Base-by-base conservation (phyloP, 2,797 vertebrate species). In the Brotogeris chrysoptera region DNA sequence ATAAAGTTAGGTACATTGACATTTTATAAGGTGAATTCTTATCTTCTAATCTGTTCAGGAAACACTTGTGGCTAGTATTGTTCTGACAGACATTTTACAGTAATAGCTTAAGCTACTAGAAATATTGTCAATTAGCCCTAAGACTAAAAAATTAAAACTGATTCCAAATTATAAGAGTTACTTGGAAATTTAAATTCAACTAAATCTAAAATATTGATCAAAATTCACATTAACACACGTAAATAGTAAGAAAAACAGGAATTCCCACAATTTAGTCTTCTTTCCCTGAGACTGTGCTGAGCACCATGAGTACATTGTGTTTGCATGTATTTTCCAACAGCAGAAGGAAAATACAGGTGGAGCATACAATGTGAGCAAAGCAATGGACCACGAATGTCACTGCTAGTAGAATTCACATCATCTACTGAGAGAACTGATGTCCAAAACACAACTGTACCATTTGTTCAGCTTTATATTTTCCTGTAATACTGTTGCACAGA, bases 281-380 rank as follows among this genome's bases (percentile, higher is more conserved):
- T 38, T 86, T 60, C 55, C 59, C 44, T 16, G 8, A 34, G 19
- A 13, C 2, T 46, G 28, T 44, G 44, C 34, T 1, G 7, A 60
- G 39, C 20, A 36, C 44, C 6, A 1, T 1, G 10, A 83, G n/a
- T 13, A 43, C 36, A 17, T 3, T 27, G 36, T 21, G 64, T 61
- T 0, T 50, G 59, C 11, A 27, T 5, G 10, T 49, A 38, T 66
- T 30, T 83, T 52, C 32, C 39, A 63, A 19, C 16, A 88, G 36
- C 28, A 79, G 27, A 64, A 64, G 19, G 36, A 76, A 60, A 72
- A 74, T 0, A 0, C 20, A 41, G 34, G 43, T 70, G 64, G 6
- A 69, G n/a, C 2, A 13, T 44, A 57, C 5, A 7, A 47, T 0
- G 0, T 28, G 53, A 92, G 34, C 24, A 55, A 88, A 47, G 30